Base-by-base conservation (phyloP, 2,797 vertebrate species). In the Rachycentron canadum region DNA sequence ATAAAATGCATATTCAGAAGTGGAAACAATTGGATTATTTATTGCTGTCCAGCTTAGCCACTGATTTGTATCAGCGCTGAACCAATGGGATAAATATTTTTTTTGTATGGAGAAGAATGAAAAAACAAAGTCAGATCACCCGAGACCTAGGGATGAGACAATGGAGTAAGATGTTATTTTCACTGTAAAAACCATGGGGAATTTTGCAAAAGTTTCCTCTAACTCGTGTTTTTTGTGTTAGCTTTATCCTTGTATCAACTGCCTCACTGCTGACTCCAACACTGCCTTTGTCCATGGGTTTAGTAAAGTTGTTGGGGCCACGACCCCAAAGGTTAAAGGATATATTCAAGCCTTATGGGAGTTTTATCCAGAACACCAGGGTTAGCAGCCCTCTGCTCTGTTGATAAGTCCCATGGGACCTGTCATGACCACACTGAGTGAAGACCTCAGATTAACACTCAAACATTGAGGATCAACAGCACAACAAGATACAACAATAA, bases 401-500 rank as follows among this genome's bases (percentile, higher is more conserved):
- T 49, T 84, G 81, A 87, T 58, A 79, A 71, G 66, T 85, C 87
- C 76, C 86, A 32, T 0, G 78, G 82, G 90, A 65, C 81, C 73
- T 57, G 63, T 76, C 76, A 10, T 11, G 68, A 85, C 79, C 73
- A 55, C 79, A 64, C 58, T 23, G 41, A 89, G 68, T 25, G 38
- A 82, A 86, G 74, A 86, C 82, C 81, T 68, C 64, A 72, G 79
- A 90, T 92, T 91, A 91, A 84, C 79, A 71, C 81, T 81, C 78
- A 79, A 86, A 86, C 83, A 73, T 73, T 0, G 52, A 63, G 85
- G 85, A 90, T 89, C 83, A 88, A 76, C 80, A 65, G 64, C 79
- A 87, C 84, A 86, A 88, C 55, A 60, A 84, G 73, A 67, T 58
- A 73, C 68, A 83, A 83, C 85, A 79, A 79, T 81, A 70, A 67